Evolutionary conservation across 2,888 invertebrate genomes (phyloP), one percentile per base, ranked within the genome.

Genomic region (Pollenia griseotomentosa): DNA sequence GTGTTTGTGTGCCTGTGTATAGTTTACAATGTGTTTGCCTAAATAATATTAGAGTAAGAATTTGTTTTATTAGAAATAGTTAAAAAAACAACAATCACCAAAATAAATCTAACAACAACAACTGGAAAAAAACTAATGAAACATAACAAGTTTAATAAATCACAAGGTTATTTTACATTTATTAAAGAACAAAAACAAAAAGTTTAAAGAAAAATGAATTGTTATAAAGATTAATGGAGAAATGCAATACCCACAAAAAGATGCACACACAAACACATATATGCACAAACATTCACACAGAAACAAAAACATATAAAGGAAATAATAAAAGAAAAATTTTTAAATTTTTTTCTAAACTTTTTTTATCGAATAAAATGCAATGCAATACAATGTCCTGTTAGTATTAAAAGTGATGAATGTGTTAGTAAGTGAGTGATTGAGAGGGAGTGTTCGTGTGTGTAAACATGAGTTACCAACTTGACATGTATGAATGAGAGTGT

Each of bases 191-290:
- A 14, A 55, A 2, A 77, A 16, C 55, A 65, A 44, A 44, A 44
- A 23, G 14, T 19, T 16, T 61, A 44, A 81, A 83, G 87, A 84
- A 81, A 87, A 82, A 87, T 87, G 87, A 87, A 87, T 87, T 87
- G 87, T 84, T 87, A 77, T 84, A 84, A 87, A 87, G 87, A 84
- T 87, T 84, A 84, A 87, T 87, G 84, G 84, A 81, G 78, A 74
- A 84, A 78, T 87, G 61, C 68, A 77, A 77, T 73, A 59, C 68
- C n/a, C 48, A 12, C 9, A 53, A 23, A 48, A 16, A 8, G 7
- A 51, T 14, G 33, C 14, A 73, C 23, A 68, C 55, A 57, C 5
- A 61, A 5, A 63, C 12, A 48, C 19, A n/a, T n/a, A 1, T 2
- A 2, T 19, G 19, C 19, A 23, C 23, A 61, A 5, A 63, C 12